Evolutionary conservation across 2,797 vertebrate species (phyloP).

Genomic region (Myiotriccus ornatus): DNA sequence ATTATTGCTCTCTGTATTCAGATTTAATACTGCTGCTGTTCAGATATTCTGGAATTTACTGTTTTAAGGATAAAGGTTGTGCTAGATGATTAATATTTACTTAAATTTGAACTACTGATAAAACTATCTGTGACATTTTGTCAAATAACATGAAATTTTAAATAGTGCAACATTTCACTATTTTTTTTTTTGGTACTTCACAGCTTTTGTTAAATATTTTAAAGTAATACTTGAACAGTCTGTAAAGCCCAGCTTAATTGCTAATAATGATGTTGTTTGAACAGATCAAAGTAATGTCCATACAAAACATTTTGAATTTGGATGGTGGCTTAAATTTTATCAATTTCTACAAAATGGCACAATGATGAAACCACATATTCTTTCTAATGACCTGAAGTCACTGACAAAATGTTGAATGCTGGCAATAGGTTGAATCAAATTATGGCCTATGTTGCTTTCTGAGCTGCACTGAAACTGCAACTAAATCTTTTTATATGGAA

Average conservation of each 20-base stretch:
- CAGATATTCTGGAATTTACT: not conserved
- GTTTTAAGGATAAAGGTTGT: not conserved
- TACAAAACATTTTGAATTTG: not conserved
- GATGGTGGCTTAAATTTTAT: not conserved
- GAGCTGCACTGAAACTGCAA: not conserved
- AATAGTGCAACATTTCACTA: not conserved
- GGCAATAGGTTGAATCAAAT: not conserved
- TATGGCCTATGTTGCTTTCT: fast-evolving
- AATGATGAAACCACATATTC: not conserved
- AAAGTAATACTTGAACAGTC: not conserved
- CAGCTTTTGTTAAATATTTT: not conserved
- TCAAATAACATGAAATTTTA: not conserved
- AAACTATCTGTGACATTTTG: not conserved
- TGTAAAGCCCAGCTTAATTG: not conserved
- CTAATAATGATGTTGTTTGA: not conserved
- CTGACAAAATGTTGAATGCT: not conserved
- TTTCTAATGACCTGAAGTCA: not conserved
- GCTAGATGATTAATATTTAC: not conserved
- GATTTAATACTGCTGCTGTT: not conserved
- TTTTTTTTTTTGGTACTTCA: not conserved
- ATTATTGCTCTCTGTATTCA: not conserved
- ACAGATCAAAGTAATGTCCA: not conserved
- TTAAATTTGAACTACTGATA: not conserved
- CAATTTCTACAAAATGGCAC: not conserved
- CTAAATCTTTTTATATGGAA: not conserved